Conservation (phyloP, 2,797 vertebrate species). For the Euphonia xanthogaster region DNA sequence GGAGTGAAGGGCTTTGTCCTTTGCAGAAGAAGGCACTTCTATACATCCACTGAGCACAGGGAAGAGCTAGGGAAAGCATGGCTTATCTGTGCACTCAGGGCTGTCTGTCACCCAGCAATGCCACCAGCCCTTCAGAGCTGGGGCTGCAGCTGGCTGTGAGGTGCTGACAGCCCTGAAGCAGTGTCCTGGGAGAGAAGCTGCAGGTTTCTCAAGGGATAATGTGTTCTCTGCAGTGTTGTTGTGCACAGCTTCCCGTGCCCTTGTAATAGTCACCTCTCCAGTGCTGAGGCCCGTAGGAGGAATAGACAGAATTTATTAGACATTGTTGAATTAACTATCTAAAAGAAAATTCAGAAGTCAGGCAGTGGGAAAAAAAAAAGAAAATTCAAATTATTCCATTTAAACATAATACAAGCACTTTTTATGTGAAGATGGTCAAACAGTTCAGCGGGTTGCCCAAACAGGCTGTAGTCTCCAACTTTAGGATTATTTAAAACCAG, state of each 20-base stretch:
- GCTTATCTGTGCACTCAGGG: background rate
- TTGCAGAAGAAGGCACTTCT: background rate
- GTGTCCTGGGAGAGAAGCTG: background rate
- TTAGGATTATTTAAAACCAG: background rate
- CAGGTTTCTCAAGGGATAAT: background rate
- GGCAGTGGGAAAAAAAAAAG: background rate
- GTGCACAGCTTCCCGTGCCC: background rate
- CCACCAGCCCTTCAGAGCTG: background rate
- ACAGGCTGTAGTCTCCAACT: background rate
- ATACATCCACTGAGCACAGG: background rate
- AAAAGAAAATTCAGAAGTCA: background rate
- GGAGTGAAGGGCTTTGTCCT: background rate
- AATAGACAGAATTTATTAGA: background rate
- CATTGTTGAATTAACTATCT: background rate
- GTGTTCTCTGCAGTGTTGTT: background rate
- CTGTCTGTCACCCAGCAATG: background rate
- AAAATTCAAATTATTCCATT: background rate
- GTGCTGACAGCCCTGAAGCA: background rate
- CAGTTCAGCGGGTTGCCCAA: background rate
- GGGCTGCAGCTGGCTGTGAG: background rate
- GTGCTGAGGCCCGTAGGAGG: fast-evolving
- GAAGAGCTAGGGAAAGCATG: fast-evolving
- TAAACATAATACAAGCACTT: background rate
- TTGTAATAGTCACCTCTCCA: background rate
- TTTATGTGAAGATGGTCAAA: background rate